Percentiles rank a stretch among this genome's conserved stretches.
phyloP scores from a whole-genome alignment of 2,888 invertebrate genomes.

The Temnothorax ravouxi region DNA sequence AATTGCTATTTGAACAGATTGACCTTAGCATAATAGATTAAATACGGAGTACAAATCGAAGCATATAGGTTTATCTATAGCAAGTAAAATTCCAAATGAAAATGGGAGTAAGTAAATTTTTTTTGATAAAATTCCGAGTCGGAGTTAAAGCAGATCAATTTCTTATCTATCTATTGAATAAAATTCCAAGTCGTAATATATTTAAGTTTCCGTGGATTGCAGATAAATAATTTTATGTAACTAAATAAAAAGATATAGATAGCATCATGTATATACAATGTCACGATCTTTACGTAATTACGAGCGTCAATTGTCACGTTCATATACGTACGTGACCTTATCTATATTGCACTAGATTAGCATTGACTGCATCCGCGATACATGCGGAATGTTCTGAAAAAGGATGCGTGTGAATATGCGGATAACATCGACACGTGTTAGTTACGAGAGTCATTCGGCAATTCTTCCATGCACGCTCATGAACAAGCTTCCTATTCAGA shows the following conservation, averaged over 20 bases:
- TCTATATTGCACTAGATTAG: background rate
- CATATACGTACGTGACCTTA: background rate
- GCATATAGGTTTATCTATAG: background rate
- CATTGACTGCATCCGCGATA: background rate
- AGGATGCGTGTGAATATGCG: constrained; percentile 2
- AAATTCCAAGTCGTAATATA: background rate
- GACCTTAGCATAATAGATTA: background rate
- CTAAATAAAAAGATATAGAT: background rate
- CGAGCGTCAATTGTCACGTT: background rate
- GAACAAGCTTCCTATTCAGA: background rate
- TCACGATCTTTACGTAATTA: constrained; percentile 10
- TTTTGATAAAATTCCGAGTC: background rate
- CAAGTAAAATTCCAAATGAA: background rate
- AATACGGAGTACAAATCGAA: background rate
- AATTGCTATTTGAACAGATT: background rate
- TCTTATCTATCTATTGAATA: background rate
- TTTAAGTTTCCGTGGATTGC: background rate
- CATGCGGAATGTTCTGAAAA: background rate
- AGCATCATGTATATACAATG: no score
- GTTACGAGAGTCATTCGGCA: background rate
- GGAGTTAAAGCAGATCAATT: background rate
- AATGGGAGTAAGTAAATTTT: background rate
- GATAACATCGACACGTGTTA: constrained; percentile 13
- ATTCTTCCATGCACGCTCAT: background rate
- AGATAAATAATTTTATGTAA: background rate